A percentile compares a stretch with the other conserved stretches of the same genome.
Evolutionary conservation across 2,113 vertebrate genomes (phyloP).

Genomic region (Lathamus discolor): DNA sequence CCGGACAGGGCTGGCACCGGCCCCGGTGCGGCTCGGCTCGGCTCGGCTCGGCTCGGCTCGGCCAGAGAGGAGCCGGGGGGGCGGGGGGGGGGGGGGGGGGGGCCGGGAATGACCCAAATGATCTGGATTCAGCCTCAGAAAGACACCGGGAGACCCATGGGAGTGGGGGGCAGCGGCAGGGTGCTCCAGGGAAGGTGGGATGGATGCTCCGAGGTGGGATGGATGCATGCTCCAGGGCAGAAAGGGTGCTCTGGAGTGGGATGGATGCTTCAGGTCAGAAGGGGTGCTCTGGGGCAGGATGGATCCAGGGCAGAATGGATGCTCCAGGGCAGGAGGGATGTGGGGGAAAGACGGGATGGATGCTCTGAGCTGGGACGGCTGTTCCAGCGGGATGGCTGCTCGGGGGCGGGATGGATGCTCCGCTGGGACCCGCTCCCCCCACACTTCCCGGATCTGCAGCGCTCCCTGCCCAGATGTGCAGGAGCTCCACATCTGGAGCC

Average conservation of each 20-base stretch:
- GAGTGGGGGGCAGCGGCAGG: neutral
- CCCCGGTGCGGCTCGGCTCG: too few relatives aligned
- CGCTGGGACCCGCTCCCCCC: neutral
- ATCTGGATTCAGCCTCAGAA: neutral
- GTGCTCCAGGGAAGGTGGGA: neutral
- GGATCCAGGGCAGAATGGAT: neutral
- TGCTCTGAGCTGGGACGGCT: neutral
- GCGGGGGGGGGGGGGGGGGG: neutral
- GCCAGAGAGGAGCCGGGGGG: neutral
- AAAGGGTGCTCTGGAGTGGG: neutral
- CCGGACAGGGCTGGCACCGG: neutral
- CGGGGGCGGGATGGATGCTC: neutral
- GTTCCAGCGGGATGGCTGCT: neutral
- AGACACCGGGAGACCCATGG: neutral
- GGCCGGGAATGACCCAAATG: neutral
- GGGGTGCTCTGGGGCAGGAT: neutral
- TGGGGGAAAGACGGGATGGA: neutral
- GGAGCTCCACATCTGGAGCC: neutral
- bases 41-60: neutral
- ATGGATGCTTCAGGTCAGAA: neutral
- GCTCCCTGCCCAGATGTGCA: neutral
- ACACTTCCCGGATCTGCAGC: neutral
- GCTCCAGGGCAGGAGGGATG: neutral
- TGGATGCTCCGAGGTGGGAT: neutral
- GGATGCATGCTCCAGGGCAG: neutral